Evolutionary conservation across 2,888 invertebrate genomes (phyloP).

Genomic region (Lycia hirtaria): DNA sequence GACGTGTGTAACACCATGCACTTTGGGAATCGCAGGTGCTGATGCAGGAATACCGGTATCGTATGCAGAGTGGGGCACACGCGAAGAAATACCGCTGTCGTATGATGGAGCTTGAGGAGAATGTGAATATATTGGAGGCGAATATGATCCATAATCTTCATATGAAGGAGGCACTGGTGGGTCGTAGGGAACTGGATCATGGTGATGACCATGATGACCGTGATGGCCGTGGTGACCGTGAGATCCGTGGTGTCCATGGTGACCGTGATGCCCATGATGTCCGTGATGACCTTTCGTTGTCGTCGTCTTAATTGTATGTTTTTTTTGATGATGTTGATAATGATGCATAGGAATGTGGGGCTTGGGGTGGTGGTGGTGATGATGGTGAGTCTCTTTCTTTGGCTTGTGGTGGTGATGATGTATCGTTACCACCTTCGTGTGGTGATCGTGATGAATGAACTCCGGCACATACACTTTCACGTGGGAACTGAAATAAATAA

Average conservation of each 20-base stretch:
- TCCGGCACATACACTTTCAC: constrained; percentile 86
- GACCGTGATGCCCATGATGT: constrained; percentile 49
- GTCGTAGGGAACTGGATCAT: constrained; percentile 56
- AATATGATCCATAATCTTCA: no score
- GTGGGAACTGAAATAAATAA: constrained; percentile 77
- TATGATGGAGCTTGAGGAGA: no score
- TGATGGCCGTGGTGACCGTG: constrained; percentile 49
- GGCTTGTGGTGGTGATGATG: constrained; percentile 83
- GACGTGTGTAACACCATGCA: constrained; percentile 65
- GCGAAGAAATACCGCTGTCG: no score
- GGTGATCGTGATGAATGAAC: constrained; percentile 85
- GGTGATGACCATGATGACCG: constrained; percentile 54
- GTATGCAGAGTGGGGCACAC: constrained; percentile 54
- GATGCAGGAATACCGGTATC: constrained; percentile 45
- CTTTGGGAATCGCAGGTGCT: constrained; percentile 51
- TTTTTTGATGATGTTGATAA: constrained; percentile 71
- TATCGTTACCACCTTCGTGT: constrained; percentile 86
- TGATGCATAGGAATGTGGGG: constrained; percentile 64
- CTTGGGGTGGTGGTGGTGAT: constrained; percentile 66
- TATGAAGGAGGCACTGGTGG: constrained; percentile 53
- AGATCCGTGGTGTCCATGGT: constrained; percentile 46
- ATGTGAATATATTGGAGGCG: no score
- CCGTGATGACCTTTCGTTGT: constrained; percentile 58
- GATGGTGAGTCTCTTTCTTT: constrained; percentile 76
- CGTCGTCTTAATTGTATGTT: constrained; percentile 61